Evolutionary conservation across 1,140 invertebrate genomes (phyloP).

Genomic region (Brachionus rotundiformis): DNA sequence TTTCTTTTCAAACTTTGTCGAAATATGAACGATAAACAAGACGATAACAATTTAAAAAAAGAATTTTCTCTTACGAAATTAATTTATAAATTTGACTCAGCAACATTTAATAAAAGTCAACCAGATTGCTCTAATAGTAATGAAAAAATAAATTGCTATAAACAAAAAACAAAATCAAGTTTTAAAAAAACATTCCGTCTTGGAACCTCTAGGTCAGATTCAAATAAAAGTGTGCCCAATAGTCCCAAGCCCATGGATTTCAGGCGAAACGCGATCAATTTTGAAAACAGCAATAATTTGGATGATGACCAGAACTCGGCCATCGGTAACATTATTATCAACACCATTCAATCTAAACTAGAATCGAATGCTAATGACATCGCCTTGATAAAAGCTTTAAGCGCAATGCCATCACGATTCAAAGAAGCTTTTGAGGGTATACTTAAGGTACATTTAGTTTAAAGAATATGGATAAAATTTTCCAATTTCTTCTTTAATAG

Average conservation of each 20-base stretch:
- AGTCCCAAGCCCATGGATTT: background rate
- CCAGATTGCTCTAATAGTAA: background rate
- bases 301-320: conserved; percentile 29
- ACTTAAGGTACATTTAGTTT: conserved; percentile 1
- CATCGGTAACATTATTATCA: background rate
- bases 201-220: background rate
- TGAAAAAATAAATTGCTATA: conserved; percentile 33
- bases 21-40: conserved; percentile 36
- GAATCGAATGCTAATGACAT: conserved; percentile 10
- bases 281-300: conserved; percentile 22
- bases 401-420: background rate
- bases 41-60: conserved; percentile 23
- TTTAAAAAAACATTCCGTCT: conserved; percentile 31
- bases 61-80: conserved; percentile 29
- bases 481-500: background rate
- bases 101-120: background rate
- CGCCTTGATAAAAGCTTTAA: background rate
- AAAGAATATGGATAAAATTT: background rate
- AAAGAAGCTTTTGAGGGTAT: conserved; percentile 42
- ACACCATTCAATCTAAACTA: conserved; percentile 41
- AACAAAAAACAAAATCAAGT: background rate
- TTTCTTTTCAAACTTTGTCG: background rate
- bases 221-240: background rate
- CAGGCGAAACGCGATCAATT: conserved; percentile 7
- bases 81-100: conserved; percentile 42